Percentiles rank a stretch among this genome's conserved stretches.
Evolutionary conservation across 2,888 invertebrate species (phyloP).

Genomic region (Hypomecis atomaria): DNA sequence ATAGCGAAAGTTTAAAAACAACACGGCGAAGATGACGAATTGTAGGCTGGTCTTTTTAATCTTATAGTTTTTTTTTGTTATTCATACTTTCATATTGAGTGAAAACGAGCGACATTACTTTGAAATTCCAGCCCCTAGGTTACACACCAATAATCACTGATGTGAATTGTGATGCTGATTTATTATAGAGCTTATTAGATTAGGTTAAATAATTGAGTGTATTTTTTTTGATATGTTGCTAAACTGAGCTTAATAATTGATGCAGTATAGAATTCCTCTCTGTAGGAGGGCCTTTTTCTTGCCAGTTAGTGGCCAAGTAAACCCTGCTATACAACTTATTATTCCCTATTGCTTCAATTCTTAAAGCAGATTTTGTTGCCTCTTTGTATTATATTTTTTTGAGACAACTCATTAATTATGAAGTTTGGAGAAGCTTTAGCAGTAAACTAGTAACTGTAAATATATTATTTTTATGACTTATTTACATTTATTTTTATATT

Average conservation of each 20-base stretch:
- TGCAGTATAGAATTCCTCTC: background rate
- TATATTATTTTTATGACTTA: conserved; percentile 56
- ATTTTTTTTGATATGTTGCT: conserved; percentile 36
- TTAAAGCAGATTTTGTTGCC: conserved; percentile 40
- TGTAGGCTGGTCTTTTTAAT: no score
- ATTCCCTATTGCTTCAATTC: conserved; percentile 5
- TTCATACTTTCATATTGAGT: conserved; percentile 3
- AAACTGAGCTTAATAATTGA: conserved; percentile 33
- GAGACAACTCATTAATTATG: conserved; percentile 28
- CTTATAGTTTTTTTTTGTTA: conserved; percentile 3
- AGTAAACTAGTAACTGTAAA: conserved; percentile 69
- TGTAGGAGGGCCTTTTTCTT: background rate
- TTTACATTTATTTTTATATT: conserved; percentile 66
- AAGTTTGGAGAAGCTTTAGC: conserved; percentile 50
- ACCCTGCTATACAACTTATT: background rate
- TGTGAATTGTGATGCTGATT: conserved; percentile 26
- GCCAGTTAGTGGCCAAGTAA: background rate
- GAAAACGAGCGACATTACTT: conserved; percentile 7
- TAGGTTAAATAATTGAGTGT: conserved; percentile 33
- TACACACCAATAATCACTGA: conserved; percentile 12
- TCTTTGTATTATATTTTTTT: conserved; percentile 45
- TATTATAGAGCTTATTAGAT: conserved; percentile 29
- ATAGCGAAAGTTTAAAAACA: no score
- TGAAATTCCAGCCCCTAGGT: conserved; percentile 11
- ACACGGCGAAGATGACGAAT: no score